Evolutionary conservation across 2,888 invertebrate genomes (phyloP).

Genomic region (Blastobasis adustella): DNA sequence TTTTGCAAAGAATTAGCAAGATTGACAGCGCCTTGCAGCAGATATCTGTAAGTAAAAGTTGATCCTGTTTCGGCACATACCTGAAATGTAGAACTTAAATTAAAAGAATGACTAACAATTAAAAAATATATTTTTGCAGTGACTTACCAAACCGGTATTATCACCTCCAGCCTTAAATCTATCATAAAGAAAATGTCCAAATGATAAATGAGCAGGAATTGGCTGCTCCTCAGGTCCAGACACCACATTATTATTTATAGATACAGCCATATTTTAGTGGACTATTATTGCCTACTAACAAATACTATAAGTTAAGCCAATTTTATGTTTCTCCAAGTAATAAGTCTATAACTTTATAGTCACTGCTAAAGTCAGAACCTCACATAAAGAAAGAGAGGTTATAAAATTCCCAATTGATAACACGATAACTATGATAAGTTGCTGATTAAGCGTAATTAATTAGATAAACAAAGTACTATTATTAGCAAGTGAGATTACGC

Average conservation of each 20-base stretch:
- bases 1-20: conserved; percentile 70
- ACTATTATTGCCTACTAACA: too few species aligned
- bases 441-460: too few species aligned
- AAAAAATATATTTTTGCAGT: not conserved
- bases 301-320: too few species aligned
- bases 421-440: too few species aligned
- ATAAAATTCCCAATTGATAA: too few species aligned
- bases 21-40: conserved; percentile 74
- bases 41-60: conserved; percentile 64
- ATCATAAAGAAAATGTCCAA: conserved; percentile 71
- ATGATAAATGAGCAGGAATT: conserved; percentile 64
- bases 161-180: conserved; percentile 67
- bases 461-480: too few species aligned
- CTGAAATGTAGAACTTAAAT: conserved; percentile 40
- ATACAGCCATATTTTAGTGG: conserved; percentile 14
- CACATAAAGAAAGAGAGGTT: too few species aligned
- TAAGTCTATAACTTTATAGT: too few species aligned
- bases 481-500: too few species aligned
- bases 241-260: conserved; percentile 53
- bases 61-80: conserved; percentile 76
- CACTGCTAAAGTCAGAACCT: too few species aligned
- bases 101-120: not conserved
- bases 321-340: too few species aligned
- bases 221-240: conserved; percentile 54
- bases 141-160: conserved; percentile 62